Percentiles rank a stretch among this genome's conserved stretches.
Evolutionary conservation across 2,113 vertebrate genomes (phyloP).

Genomic region (Hypocryptadius cinnamomeus): DNA sequence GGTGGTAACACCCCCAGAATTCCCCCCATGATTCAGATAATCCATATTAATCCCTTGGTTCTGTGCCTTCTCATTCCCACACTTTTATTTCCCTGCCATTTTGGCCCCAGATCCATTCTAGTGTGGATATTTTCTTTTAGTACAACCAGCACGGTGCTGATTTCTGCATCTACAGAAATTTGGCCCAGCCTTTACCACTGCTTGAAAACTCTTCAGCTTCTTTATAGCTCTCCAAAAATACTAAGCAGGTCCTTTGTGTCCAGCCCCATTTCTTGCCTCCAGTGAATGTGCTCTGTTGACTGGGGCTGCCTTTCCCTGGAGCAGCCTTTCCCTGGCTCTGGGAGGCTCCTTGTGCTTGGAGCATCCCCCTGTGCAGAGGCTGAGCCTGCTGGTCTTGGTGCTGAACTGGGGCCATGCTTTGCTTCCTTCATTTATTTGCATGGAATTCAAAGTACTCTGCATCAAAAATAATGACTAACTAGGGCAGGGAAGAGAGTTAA

Average conservation of each 20-base stretch:
- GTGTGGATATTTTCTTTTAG: not conserved
- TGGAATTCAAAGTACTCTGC: slow-evolving; percentile 3
- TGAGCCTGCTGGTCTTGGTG: not conserved
- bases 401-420: not conserved
- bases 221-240: not conserved
- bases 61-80: not conserved
- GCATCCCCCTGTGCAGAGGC: not conserved
- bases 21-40: not conserved
- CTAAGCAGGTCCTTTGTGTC: not conserved
- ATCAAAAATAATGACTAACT: slow-evolving; percentile 1
- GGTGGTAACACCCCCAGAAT: not conserved
- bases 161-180: not conserved
- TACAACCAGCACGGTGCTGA: not conserved
- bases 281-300: not conserved
- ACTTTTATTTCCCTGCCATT: not conserved
- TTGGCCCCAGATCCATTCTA: not conserved
- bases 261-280: not conserved
- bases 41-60: not conserved
- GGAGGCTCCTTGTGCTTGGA: not conserved
- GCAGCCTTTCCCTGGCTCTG: not conserved
- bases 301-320: not conserved
- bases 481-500: not conserved
- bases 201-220: not conserved
- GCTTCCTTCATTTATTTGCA: not conserved
- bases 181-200: not conserved